Evolutionary conservation across 2,888 invertebrate species (phyloP).

Genomic region (Masnerella sp.): DNA sequence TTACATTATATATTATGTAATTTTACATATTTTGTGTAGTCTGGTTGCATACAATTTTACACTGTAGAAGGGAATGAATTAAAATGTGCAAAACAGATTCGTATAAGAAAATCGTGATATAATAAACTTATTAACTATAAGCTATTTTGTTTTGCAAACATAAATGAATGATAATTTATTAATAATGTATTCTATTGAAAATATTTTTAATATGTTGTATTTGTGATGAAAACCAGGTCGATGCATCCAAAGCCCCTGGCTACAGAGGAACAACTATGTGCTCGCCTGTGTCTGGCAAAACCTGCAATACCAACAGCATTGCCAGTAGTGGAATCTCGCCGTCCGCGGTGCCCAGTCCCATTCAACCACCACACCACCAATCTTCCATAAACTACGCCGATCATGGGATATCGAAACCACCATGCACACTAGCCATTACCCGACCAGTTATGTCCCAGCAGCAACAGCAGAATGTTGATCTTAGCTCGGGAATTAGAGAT

Average conservation of each 20-base stretch:
- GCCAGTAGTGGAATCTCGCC: slow-evolving; percentile 67
- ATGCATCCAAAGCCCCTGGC: slow-evolving; percentile 94
- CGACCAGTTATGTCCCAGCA: slow-evolving; percentile 71
- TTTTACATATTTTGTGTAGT: no score
- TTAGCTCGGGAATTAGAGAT: slow-evolving; percentile 62
- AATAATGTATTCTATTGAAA: no score
- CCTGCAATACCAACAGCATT: slow-evolving; percentile 75
- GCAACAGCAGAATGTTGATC: slow-evolving; percentile 64
- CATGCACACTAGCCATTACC: slow-evolving; percentile 73
- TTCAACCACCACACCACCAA: slow-evolving; percentile 71
- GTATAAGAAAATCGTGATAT: no score
- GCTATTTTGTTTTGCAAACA: no score
- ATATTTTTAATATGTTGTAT: no score
- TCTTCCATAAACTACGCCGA: slow-evolving; percentile 69
- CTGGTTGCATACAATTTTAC: no score
- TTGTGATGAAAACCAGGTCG: slow-evolving; percentile 84
- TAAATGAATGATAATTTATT: no score
- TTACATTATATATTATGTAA: no score
- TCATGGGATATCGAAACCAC: slow-evolving; percentile 70
- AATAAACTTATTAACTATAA: no score
- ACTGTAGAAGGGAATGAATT: no score
- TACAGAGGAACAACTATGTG: slow-evolving; percentile 89
- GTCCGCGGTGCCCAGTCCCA: slow-evolving; percentile 69
- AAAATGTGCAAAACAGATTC: no score
- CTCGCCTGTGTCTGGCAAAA: slow-evolving; percentile 85